Evolutionary conservation across 2,888 invertebrate genomes (phyloP).

Genomic region (Cetonia aurata): DNA sequence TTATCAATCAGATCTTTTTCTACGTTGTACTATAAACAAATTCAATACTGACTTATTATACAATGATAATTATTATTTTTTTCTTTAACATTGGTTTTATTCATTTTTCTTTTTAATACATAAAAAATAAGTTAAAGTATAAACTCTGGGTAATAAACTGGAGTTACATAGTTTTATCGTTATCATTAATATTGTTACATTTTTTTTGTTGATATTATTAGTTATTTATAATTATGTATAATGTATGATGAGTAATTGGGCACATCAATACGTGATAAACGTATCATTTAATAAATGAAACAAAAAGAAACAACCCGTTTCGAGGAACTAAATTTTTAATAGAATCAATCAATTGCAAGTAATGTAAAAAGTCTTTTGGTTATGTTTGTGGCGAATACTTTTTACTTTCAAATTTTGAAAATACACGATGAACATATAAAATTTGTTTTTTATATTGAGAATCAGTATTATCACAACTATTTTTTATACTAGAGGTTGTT

Average conservation of each 20-base stretch:
- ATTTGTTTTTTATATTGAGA: background rate
- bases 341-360: too few relatives aligned
- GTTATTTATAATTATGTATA: constrained; percentile 23
- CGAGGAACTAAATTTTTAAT: too few relatives aligned
- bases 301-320: too few relatives aligned
- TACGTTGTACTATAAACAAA: constrained; percentile 29
- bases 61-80: constrained; percentile 18
- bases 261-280: constrained; percentile 24
- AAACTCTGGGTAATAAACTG: constrained; percentile 11
- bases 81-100: background rate
- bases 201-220: background rate
- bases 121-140: constrained; percentile 28
- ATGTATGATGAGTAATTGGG: constrained; percentile 12
- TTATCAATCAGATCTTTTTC: constrained; percentile 27
- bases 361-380: too few relatives aligned
- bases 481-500: too few relatives aligned
- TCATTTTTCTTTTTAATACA: background rate
- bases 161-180: constrained; percentile 14
- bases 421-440: constrained; percentile 22
- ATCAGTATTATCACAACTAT: too few relatives aligned
- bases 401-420: constrained; percentile 14
- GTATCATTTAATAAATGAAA: constrained; percentile 32
- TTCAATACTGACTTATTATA: constrained; percentile 25
- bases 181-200: constrained; percentile 20
- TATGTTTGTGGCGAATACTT: too few relatives aligned